Evolutionary conservation across 2,797 vertebrate genomes (phyloP), one percentile per base, ranked within the genome.

Genomic region (Moxostoma hubbsi): DNA sequence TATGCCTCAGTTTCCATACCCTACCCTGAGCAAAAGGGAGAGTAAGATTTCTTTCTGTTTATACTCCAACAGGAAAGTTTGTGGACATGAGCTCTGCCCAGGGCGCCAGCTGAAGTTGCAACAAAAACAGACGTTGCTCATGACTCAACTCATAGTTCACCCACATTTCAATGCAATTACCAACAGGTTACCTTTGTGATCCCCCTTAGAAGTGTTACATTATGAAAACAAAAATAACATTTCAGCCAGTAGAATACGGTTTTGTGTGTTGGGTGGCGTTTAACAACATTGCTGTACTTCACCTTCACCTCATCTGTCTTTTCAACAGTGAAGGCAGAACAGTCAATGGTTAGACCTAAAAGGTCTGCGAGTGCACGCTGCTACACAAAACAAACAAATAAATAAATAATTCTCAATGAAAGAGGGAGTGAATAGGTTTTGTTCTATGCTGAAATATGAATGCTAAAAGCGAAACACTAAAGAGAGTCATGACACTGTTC

Each of bases 381-480:
- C 74, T 64, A 64, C 73, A 70, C 55, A 47, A 6, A 13, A 62
- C 69, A 70, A 73, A 81, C 73, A 79, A 59, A 45, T 71, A 75
- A 73, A 75, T 74, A 66, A 81, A 79, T 73, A 63, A 59, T 67
- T 77, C 51, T 53, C 46, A 55, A 63, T 58, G 70, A 70, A 82
- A 74, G 12, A 64, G 50, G 51, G 45, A 76, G 24, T 83, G 77
- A 85, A 82, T 75, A 62, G 77, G 76, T 77, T 83, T 86, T 85
- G 85, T 85, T 80, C 79, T 83, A 66, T 64, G 82, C 54, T 85
- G 36, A 80, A 85, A 84, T 82, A 77, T 50, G n/a, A 85, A 82
- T 73, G 64, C 13, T 18, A 50, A 53, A 47, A 36, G 7, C 10
- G n/a, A 57, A 72, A 76, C 24, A 64, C 55, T 62, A 79, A 64